Evolutionary conservation across 2,888 invertebrate species (phyloP), one percentile per base, ranked within the genome.

Genomic region (Amblyteles armatorius): DNA sequence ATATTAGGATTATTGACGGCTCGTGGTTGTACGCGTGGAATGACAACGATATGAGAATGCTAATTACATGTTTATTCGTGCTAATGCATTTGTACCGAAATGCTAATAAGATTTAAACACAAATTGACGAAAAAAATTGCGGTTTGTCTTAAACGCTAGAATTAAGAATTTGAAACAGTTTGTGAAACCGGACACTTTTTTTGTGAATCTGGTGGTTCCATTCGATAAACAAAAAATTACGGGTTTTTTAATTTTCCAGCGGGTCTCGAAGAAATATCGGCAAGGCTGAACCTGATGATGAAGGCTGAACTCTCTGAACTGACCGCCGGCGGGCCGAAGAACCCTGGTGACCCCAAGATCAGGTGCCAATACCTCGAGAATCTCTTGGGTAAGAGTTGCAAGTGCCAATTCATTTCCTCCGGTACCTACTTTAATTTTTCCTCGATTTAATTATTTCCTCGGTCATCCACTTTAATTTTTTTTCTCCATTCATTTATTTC

Each of bases 251-350:
- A 1, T 26, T 74, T 65, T 91, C 91, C 94, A 95, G 91, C 95
- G 96, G 96, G 96, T 94, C 96, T 96, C 88, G 96, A 96, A 93
- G 96, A 96, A 93, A 94, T 96, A 90, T 96, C 96, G 88, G 96
- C 96, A 69, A 95, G 96, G 92, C 94, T 96, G 92, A 96, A 96
- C 91, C 94, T 96, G 87, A 96, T 96, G 96, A 94, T 95, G 68
- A 94, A 95, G 79, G 93, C 94, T 68, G 95, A 95, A 88, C 93
- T 94, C 88, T 94, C 94, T 82, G 94, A 94, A 88, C 93, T 94
- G 87, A 94, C 90, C 92, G 94, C 92, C 85, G 94, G 91, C 90
- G 91, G 92, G 55, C 90, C 93, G 16, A 90, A 91, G 88, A 91
- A 87, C 83, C 92, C 94, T 29, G 91, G 90, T 90, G 95, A 95